phyloP scores from a whole-genome alignment of 2,888 invertebrate species.

The Dendrolimus houi region DNA sequence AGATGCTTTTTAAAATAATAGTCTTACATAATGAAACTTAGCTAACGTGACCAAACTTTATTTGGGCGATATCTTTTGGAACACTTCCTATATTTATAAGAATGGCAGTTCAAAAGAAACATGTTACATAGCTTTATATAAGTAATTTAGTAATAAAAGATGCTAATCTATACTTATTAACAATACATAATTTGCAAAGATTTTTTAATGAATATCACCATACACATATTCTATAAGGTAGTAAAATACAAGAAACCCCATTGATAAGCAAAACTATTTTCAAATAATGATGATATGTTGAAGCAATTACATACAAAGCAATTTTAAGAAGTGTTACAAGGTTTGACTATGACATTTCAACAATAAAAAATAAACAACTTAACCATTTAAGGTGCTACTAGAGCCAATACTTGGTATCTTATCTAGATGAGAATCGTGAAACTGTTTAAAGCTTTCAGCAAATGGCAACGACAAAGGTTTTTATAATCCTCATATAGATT shows the following conservation, averaged over 20 bases:
- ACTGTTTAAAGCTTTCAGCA: background rate
- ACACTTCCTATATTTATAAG: too few species aligned
- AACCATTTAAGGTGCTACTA: conserved; percentile 15
- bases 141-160: too few species aligned
- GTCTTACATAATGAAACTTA: too few species aligned
- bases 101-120: too few species aligned
- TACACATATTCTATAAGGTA: too few species aligned
- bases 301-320: conserved; percentile 39
- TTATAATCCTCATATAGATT: background rate
- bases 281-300: conserved; percentile 41
- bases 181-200: too few species aligned
- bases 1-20: too few species aligned
- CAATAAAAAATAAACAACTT: background rate
- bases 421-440: conserved; percentile 6
- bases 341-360: conserved; percentile 42
- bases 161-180: too few species aligned
- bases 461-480: background rate
- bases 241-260: background rate
- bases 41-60: too few species aligned
- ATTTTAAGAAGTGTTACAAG: conserved; percentile 57
- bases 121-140: too few species aligned
- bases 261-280: conserved; percentile 7
- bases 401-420: conserved; percentile 19
- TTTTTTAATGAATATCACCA: too few species aligned
- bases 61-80: too few species aligned